A percentile compares a stretch with the other conserved stretches of the same genome.
phyloP scores from a whole-genome alignment of 2,888 invertebrate species.

The Apamea epomidion region DNA sequence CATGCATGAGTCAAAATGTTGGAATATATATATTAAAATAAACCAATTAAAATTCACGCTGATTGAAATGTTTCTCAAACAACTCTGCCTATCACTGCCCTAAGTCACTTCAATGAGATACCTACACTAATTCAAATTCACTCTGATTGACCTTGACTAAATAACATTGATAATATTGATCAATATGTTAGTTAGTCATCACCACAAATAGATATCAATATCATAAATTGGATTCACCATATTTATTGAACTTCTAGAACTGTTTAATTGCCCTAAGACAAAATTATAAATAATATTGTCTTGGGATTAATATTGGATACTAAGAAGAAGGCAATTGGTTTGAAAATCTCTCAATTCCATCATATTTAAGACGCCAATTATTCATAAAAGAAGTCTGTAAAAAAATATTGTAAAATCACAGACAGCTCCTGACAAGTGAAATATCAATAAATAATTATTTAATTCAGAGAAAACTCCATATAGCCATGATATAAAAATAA shows the following conservation, averaged over 20 bases:
- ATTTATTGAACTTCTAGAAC: neutral
- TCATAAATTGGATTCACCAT: neutral
- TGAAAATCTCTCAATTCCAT: neutral
- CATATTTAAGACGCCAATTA: neutral
- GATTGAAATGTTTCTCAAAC: neutral
- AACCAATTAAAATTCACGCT: no score
- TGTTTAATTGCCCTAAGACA: neutral
- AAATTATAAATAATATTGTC: no score
- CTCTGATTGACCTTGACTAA: conserved; percentile 24
- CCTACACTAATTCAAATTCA: neutral
- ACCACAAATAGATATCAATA: conserved; percentile 25
- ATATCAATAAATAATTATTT: no score
- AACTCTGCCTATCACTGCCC: neutral
- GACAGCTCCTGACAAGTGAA: neutral
- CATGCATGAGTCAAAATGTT: no score
- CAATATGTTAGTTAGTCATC: conserved; percentile 22
- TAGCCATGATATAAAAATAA: no score
- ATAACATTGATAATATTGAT: conserved; percentile 15
- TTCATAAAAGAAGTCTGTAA: no score
- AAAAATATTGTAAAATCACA: neutral
- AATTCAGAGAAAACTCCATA: no score
- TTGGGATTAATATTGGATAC: neutral
- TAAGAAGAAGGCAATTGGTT: neutral
- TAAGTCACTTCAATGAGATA: neutral
- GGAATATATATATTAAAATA: no score